These are phyloP conservation scores for Callosobruchus maculatus DNA, from an alignment of 2,888 invertebrate genomes.

Conservation along the genomic window DNA sequence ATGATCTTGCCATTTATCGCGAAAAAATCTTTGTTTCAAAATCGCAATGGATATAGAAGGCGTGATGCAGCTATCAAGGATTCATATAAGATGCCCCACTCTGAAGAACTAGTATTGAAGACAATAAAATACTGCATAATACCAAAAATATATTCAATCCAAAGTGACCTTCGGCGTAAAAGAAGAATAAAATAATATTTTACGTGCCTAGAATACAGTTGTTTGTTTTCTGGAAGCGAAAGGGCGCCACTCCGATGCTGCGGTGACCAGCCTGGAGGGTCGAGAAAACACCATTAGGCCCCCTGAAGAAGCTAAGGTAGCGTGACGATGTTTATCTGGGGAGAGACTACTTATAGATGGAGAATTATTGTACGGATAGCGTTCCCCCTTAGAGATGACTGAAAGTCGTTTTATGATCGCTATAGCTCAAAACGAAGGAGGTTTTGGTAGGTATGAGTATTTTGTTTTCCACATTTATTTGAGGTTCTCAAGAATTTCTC, in stretches of 20 bases:
- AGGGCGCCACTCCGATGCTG: neutral
- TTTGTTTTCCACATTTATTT: too few species aligned
- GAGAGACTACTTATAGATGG: constrained; percentile 1
- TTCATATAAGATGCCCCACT: too few species aligned
- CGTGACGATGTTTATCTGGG: constrained; percentile 17
- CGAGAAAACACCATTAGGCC: neutral
- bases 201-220: constrained; percentile 26
- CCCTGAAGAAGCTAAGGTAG: constrained; percentile 21
- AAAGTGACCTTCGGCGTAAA: constrained; percentile 21
- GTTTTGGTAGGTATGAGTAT: too few species aligned
- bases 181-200: constrained; percentile 28
- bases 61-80: too few species aligned
- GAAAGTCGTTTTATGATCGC: neutral
- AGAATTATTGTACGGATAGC: neutral
- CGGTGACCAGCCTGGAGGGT: neutral
- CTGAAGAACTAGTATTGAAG: too few species aligned
- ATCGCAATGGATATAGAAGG: too few species aligned
- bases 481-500: too few species aligned
- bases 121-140: neutral
- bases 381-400: neutral
- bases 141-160: constrained; percentile 18
- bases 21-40: too few species aligned
- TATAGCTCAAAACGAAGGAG: neutral
- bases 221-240: constrained; percentile 16
- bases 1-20: too few species aligned